phyloP scores from a whole-genome alignment of 2,797 vertebrate species.

The Taenioides sp. region DNA sequence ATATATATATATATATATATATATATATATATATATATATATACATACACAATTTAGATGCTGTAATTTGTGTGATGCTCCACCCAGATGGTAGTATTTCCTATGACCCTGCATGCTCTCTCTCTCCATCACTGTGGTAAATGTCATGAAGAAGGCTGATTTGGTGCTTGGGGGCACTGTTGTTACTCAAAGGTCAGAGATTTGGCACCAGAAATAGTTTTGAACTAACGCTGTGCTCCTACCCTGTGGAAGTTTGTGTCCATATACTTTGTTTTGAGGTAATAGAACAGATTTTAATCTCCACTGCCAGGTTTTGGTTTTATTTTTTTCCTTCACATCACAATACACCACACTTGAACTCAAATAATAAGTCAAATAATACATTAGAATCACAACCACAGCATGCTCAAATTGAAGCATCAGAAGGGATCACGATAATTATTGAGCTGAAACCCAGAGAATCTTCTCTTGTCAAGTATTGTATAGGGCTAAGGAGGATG shows the following conservation, averaged over 20 bases:
- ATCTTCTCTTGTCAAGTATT: constrained; percentile 71
- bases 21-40: too few relatives aligned
- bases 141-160: constrained; percentile 64
- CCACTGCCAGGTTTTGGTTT: not conserved
- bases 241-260: not conserved
- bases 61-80: constrained; percentile 40
- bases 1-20: too few relatives aligned
- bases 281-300: not conserved
- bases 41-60: too few relatives aligned
- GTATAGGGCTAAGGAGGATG: constrained; percentile 68
- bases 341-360: not conserved
- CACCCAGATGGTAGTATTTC: constrained; percentile 50
- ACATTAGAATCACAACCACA: constrained; percentile 26
- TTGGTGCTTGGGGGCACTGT: constrained; percentile 57
- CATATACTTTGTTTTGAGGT: not conserved
- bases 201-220: constrained; percentile 56
- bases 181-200: constrained; percentile 67
- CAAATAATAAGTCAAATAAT: constrained; percentile 35
- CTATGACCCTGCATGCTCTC: constrained; percentile 46
- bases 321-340: not conserved
- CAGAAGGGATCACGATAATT: constrained; percentile 44
- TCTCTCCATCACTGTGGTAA: constrained; percentile 62
- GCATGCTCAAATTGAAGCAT: too few relatives aligned
- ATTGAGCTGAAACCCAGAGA: constrained; percentile 56
- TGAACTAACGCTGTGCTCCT: constrained; percentile 36